Percentiles rank a stretch among this genome's conserved stretches.
These are phyloP conservation scores for Sylvicola cinctus DNA, from an alignment of 2,888 invertebrate species.

Conservation along the genomic window DNA sequence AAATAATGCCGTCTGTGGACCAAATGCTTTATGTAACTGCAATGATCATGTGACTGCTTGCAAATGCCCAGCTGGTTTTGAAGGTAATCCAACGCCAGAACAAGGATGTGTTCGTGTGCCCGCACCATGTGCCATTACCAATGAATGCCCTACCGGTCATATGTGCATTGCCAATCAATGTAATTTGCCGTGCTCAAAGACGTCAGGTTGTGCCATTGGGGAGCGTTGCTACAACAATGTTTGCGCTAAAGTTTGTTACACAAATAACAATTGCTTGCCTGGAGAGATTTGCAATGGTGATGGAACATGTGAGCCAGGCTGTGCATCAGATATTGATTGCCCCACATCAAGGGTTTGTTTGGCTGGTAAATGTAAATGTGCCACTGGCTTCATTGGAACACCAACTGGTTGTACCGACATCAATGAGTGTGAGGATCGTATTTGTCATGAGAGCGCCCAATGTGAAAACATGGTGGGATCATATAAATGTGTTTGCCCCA, in stretches of 20 bases:
- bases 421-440: conserved; percentile 57
- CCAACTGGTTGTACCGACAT: conserved; percentile 61
- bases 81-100: conserved; percentile 69
- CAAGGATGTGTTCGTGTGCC: conserved; percentile 75
- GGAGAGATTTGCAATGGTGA: conserved; percentile 67
- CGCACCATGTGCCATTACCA: conserved; percentile 40
- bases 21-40: conserved; percentile 63
- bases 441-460: conserved; percentile 60
- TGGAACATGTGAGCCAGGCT: conserved; percentile 66
- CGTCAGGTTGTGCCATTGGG: conserved; percentile 56
- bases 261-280: conserved; percentile 73
- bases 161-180: conserved; percentile 61
- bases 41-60: conserved; percentile 56
- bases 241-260: conserved; percentile 72
- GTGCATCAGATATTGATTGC: conserved; percentile 63
- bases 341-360: conserved; percentile 56
- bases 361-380: conserved; percentile 53
- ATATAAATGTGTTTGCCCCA: conserved; percentile 58
- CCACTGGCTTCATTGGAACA: conserved; percentile 49
- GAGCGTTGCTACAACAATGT: conserved; percentile 61
- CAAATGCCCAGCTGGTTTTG: conserved; percentile 65
- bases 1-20: conserved; percentile 54
- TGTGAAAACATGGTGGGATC: conserved; percentile 67
- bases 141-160: conserved; percentile 56
- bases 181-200: conserved; percentile 54